Percentiles rank a stretch among this genome's conserved stretches.
These are phyloP conservation scores for Apteryx mantelli DNA, from an alignment of 2,113 vertebrate species.

Conservation along the genomic window DNA sequence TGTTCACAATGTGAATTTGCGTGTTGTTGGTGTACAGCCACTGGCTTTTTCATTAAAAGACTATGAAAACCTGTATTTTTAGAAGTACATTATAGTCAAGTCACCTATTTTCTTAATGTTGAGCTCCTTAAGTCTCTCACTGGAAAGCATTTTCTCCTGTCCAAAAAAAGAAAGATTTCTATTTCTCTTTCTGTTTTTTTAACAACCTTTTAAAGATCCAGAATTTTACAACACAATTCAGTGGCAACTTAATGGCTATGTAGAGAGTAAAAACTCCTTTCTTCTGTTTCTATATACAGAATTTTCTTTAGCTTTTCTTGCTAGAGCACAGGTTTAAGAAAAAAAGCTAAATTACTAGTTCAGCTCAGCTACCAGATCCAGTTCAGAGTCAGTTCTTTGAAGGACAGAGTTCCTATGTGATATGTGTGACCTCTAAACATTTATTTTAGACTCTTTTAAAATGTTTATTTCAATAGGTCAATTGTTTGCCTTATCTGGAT, in stretches of 20 bases:
- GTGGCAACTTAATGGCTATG: not conserved
- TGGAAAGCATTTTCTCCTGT: not conserved
- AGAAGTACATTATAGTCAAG: not conserved
- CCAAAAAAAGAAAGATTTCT: not conserved
- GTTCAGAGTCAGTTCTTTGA: not conserved
- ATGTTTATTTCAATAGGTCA: not conserved
- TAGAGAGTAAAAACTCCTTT: not conserved
- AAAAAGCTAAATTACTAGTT: not conserved
- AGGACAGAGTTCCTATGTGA: not conserved
- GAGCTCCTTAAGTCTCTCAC: not conserved
- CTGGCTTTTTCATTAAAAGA: not conserved
- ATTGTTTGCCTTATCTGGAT: not conserved
- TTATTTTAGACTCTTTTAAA: not conserved
- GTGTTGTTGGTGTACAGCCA: not conserved
- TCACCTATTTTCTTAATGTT: not conserved
- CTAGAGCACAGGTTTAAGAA: not conserved
- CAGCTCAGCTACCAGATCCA: not conserved
- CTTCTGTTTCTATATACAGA: not conserved
- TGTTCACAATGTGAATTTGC: not conserved
- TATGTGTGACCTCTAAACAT: not conserved
- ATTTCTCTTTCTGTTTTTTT: not conserved
- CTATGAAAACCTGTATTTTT: not conserved
- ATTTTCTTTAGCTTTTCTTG: not conserved
- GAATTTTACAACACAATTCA: not conserved
- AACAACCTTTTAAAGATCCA: not conserved